These are phyloP conservation scores for Oostethus manadensis DNA, from an alignment of 2,113 vertebrate genomes.

Conservation along the genomic window DNA sequence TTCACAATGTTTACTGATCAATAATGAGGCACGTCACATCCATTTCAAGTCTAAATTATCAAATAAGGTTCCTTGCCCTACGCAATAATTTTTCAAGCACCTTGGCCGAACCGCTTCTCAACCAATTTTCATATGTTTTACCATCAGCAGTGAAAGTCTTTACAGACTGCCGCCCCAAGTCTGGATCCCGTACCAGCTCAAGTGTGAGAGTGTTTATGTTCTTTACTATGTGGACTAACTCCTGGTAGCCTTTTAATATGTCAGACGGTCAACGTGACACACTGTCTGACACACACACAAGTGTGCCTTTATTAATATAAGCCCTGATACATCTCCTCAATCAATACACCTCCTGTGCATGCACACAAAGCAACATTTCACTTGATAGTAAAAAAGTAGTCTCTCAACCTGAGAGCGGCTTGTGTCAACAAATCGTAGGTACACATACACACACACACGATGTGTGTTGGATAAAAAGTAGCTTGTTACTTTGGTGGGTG, in stretches of 20 bases:
- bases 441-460: conserved; percentile 30
- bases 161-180: not conserved
- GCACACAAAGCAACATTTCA: conserved; percentile 52
- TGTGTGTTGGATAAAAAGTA: conserved; percentile 33
- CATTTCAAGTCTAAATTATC: no score
- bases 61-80: no score
- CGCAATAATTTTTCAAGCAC: no score
- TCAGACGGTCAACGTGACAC: conserved; percentile 19
- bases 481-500: conserved; percentile 33
- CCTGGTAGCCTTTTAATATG: conserved; percentile 22
- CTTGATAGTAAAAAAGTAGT: conserved; percentile 42
- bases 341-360: conserved; percentile 34
- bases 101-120: not conserved
- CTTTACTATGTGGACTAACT: conserved; percentile 8
- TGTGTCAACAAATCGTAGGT: conserved; percentile 55
- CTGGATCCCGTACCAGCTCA: not conserved
- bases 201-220: not conserved
- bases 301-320: conserved; percentile 37
- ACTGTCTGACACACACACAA: conserved; percentile 30
- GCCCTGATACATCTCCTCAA: conserved; percentile 28
- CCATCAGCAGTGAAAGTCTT: not conserved
- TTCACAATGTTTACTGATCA: no score
- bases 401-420: conserved; percentile 41
- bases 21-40: no score
- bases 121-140: not conserved